A percentile compares a stretch with the other conserved stretches of the same genome.
phyloP scores from a whole-genome alignment of 1,140 invertebrate genomes.

The Manduca sexta region DNA sequence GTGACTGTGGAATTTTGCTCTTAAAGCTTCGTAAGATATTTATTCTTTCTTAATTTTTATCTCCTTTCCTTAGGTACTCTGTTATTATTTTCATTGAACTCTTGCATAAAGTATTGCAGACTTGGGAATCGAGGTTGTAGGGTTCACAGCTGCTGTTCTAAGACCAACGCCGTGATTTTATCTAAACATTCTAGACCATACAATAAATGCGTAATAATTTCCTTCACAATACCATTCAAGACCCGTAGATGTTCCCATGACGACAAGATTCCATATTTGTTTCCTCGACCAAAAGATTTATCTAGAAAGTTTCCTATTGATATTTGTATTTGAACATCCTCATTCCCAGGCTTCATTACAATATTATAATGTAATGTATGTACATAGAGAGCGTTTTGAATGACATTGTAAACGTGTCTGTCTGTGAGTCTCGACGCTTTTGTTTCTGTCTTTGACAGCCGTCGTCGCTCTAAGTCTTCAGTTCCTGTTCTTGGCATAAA shows the following conservation, averaged over 20 bases:
- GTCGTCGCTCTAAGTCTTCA: not conserved
- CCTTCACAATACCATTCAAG: not conserved
- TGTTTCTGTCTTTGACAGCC: constrained; percentile 6
- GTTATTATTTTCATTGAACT: too few relatives aligned
- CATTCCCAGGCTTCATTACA: constrained; percentile 18
- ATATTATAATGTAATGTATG: constrained; percentile 18
- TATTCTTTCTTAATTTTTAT: too few relatives aligned
- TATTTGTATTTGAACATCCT: constrained; percentile 9
- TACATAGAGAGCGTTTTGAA: constrained; percentile 17
- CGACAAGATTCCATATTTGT: too few relatives aligned
- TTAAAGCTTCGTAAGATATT: too few relatives aligned
- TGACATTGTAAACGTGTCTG: constrained; percentile 23
- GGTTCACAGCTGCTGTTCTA: too few relatives aligned
- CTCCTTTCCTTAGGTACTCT: too few relatives aligned
- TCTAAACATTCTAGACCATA: not conserved
- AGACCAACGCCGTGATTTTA: too few relatives aligned
- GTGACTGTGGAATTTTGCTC: too few relatives aligned
- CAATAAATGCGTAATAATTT: not conserved
- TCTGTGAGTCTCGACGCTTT: constrained; percentile 11
- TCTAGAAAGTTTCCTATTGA: constrained; percentile 1
- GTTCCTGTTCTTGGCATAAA: too few relatives aligned
- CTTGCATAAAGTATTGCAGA: too few relatives aligned
- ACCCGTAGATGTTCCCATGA: not conserved
- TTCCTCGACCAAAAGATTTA: not conserved
- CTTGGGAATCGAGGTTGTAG: too few relatives aligned